Base-by-base conservation (phyloP, 2,113 vertebrate species). In the Sphaerodactylus townsendi region DNA sequence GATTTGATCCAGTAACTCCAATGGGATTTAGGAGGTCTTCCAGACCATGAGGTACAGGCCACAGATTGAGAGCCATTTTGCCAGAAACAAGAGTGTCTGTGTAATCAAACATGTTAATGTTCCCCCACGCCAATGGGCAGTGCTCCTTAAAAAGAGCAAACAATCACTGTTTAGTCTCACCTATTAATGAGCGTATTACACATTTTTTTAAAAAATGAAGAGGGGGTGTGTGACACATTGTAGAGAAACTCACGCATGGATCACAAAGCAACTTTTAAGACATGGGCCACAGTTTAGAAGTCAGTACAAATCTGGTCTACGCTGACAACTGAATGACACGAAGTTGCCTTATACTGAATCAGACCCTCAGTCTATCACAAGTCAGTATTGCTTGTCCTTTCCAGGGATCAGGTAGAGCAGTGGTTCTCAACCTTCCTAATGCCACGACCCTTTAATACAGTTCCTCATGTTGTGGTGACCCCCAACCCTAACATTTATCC, bases 61-160 rank as follows among this genome's bases (percentile, higher is more conserved):
- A 99, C 85, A 99, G 97, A 95, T 99, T 99, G 93, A 99, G 96
- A 92, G 98, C 98, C 98, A 99, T 99, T 95, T 99, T 99, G 89
- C 98, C 98, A 90, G 98, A 98, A 79, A 99, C 98, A 76, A 99
- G 95, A 72, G 97, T 99, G 94, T 99, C 97, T 68, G 98, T 99
- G 88, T 99, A 99, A 95, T 99, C 98, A 93, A 99, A 99, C 93
- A 99, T 95, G 93, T 99, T 99, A 94, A 99, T 97, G 83, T 99
- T 99, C 89, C 98, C 98, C 98, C 98, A 99, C 78, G 98, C 98
- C 90, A 99, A 94, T 15, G 98, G 98, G 91, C 98, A 99, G 90
- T 99, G 98, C 92, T 99, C 98, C 98, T 99, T 93, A 86, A 93
- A 91, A 89, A 94, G 62, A 94, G 88, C 81, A 93, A 93, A 94